Evolutionary conservation across 2,888 invertebrate genomes (phyloP).

Genomic region (Liodrosophila aerea): DNA sequence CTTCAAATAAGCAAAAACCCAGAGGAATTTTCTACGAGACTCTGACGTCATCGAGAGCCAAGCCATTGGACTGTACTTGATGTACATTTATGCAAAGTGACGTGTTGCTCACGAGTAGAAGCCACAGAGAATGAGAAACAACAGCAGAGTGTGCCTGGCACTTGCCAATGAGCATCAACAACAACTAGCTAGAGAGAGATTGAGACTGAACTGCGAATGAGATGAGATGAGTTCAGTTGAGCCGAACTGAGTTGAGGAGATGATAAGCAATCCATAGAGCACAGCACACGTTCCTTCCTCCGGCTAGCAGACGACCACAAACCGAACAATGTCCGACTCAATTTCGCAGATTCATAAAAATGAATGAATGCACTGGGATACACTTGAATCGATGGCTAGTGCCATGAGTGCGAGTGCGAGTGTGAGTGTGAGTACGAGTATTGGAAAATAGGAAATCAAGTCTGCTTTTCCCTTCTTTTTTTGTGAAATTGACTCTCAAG

Average conservation of each 20-base stretch:
- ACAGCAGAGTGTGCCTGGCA: slow-evolving; percentile 17
- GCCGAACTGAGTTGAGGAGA: slow-evolving; percentile 20
- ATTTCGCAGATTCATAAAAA: slow-evolving; percentile 72
- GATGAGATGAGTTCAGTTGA: slow-evolving; percentile 13
- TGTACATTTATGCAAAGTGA: slow-evolving; percentile 33
- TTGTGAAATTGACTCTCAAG: slow-evolving; percentile 80
- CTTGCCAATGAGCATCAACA: slow-evolving; percentile 44
- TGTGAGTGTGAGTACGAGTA: too few relatives aligned
- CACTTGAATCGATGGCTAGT: slow-evolving; percentile 54
- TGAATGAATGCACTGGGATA: slow-evolving; percentile 63
- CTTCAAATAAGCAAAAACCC: too few relatives aligned
- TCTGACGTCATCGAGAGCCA: not conserved
- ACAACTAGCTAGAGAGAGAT: slow-evolving; percentile 8
- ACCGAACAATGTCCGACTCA: slow-evolving; percentile 74
- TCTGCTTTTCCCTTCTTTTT: slow-evolving; percentile 34
- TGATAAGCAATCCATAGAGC: slow-evolving; percentile 12
- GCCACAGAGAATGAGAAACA: slow-evolving; percentile 19
- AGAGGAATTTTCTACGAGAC: too few relatives aligned
- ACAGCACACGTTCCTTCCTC: slow-evolving; percentile 45
- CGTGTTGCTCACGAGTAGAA: slow-evolving; percentile 36
- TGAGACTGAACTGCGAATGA: slow-evolving; percentile 23
- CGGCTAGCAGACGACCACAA: slow-evolving; percentile 49
- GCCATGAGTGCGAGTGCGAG: too few relatives aligned
- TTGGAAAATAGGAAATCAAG: slow-evolving; percentile 78
- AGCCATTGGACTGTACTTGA: slow-evolving; percentile 6